Base-by-base conservation (phyloP, 1,140 invertebrate genomes). In the Leptinotarsa defecta region DNA sequence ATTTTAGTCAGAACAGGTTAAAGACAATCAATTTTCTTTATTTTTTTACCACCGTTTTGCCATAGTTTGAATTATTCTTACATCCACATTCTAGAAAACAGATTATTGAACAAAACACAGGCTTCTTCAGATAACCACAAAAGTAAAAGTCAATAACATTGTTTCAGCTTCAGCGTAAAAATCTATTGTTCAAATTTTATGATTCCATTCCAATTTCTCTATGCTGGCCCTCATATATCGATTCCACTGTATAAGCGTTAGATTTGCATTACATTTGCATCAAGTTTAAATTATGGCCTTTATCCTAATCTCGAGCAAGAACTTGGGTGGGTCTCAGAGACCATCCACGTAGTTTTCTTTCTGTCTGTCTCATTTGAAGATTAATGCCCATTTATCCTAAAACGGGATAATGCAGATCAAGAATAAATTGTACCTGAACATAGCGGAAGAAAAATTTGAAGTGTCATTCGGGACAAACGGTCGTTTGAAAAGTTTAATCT, bases 401-500 rank as follows among this genome's bases (percentile, higher is more conserved):
- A 57, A 57, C 6, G 52, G 52, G 52, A 57, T 57, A 57, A 57
- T n/a, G n/a, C 52, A 57, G 52, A 65, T 65, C 20, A 15, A 65
- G 24, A 19, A 65, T 27, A 27, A 27, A 27, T 65, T 17, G 20
- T 13, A 27, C 20, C 63, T 65, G 63, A 65, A 57, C 15, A 19
- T 57, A 57, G 52, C 52, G 52, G 52, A 57, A 57, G 52, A 57
- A 57, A 57, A 65, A 65, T 65, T 65, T 6, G 63, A 65, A 65
- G 24, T 65, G 63, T 65, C 63, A 65, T 22, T 65, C 3, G 11
- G 20, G 63, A 65, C 20, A 65, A 65, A 17, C 63, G 63, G 63
- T 27, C 24, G 19, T 65, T 65, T 65, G 63, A 65, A 27, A 65
- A 65, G 63, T 65, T 65, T 65, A 65, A 65, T 65, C 63, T 24